Conservation (phyloP, 2,888 invertebrate species). For the Pristionchus exspectatus region DNA sequence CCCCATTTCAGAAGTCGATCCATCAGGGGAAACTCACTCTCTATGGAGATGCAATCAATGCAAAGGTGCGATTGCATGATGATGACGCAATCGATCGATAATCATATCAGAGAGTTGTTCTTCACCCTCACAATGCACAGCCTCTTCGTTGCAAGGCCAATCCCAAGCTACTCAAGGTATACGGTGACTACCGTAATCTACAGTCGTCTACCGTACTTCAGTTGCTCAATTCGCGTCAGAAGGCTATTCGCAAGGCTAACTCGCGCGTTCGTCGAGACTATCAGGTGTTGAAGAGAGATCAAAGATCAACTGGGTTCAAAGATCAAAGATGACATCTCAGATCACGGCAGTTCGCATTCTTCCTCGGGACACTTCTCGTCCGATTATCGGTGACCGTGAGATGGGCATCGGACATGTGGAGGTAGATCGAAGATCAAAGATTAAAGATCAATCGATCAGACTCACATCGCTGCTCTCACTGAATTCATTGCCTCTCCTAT, state of each 20-base stretch:
- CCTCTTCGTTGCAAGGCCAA: conserved; percentile 44
- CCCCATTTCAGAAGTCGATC: not conserved
- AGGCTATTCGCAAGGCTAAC: not conserved
- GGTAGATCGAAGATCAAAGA: conserved; percentile 5
- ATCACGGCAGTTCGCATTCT: not conserved
- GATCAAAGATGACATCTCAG: conserved; percentile 28
- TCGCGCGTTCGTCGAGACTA: conserved; percentile 1
- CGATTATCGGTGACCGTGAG: not conserved
- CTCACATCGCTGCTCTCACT: conserved; percentile 15
- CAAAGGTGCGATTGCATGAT: not conserved
- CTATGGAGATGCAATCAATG: not conserved
- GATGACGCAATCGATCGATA: not conserved
- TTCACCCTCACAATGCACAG: not conserved
- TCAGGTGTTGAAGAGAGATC: not conserved
- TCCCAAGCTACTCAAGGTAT: conserved; percentile 52
- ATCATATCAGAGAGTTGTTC: not conserved
- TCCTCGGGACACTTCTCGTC: not conserved
- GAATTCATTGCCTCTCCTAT: conserved; percentile 25
- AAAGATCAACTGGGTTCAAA: not conserved
- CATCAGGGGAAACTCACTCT: not conserved
- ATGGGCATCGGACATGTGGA: not conserved
- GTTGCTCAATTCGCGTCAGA: conserved; percentile 28
- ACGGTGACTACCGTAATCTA: conserved; percentile 19
- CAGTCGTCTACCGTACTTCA: not conserved
- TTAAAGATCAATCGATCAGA: not conserved